A percentile compares a stretch with the other conserved stretches of the same genome.
phyloP scores from a whole-genome alignment of 2,113 vertebrate genomes.

The human (Homo sapiens) region GRCh38 chr14:104733001-104733500 shows the following conservation, averaged over 20 bases:
- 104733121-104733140: neutral
- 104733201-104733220: fast-evolving
- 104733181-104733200: neutral
- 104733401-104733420: neutral
- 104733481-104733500: neutral
- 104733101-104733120: no score
- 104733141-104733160: neutral
- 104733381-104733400: neutral
- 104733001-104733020: neutral
- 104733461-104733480: neutral
- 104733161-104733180: neutral
- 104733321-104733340: neutral
- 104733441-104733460: neutral
- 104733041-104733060: no score
- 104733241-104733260: neutral
- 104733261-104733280: neutral
- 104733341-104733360: no score
- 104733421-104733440: neutral
- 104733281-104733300: fast-evolving
- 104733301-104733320: neutral
- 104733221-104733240: neutral
- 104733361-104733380: fast-evolving
- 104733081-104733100: neutral
- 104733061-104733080: neutral
- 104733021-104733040: neutral